Evolutionary conservation across 2,113 vertebrate genomes (phyloP), one percentile per base, ranked within the genome.

Genomic region (Tinamus guttatus): DNA sequence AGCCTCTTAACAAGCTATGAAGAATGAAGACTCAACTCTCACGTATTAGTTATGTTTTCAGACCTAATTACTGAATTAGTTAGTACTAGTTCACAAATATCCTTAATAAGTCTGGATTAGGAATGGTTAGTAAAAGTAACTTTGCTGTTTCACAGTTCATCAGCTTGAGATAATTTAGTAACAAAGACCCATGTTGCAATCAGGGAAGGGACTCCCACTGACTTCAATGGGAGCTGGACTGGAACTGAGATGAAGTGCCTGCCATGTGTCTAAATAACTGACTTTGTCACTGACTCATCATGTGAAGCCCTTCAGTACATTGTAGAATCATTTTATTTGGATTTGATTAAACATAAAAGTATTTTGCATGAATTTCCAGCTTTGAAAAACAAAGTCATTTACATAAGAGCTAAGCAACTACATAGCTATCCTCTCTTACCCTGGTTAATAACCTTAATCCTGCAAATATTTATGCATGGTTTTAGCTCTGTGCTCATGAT

Each of bases 291-390:
- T 97, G 96, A 64, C 78, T 98, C 97, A 91, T 96, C 96, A 92
- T 97, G 95, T 97, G 96, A 97, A 96, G 51, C 94, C 92, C 92
- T 95, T 97, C 95, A 91, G 96, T 96, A 95, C 36, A 38, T 60
- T 94, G 81, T 94, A 94, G 95, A 96, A 96, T 97, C 40, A 79
- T 96, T 97, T 97, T 97, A 95, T 98, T 98, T 97, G 95, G 97
- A 96, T 97, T 98, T 95, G 94, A 97, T 97, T 96, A 97, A 95
- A 96, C 94, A 96, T 89, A 40, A 96, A 98, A 97, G 84, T 96
- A 88, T 97, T 97, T 95, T 97, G 93, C 93, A 94, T 95, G 94
- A 92, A 59, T 94, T 96, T 96, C 78, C 95, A 92, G 95, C 95
- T 93, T 95, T 96, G 94, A 95, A 97, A 97, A 97, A 95, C 95